Conservation (phyloP, 2,888 invertebrate species). For the Papilio demoleus region DNA sequence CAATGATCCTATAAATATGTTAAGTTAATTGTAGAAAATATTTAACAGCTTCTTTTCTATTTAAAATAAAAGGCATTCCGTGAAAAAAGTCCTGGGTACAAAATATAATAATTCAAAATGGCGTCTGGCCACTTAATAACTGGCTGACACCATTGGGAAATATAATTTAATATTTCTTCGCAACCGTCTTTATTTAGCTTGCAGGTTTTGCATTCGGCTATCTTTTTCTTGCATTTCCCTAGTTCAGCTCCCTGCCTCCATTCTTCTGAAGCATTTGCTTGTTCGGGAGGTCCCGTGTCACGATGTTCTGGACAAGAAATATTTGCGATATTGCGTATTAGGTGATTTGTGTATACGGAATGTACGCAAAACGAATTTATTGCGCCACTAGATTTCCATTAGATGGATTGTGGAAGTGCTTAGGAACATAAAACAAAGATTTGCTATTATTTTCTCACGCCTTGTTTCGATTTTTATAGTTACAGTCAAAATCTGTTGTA, state of each 20-base stretch:
- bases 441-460: slow-evolving; percentile 3
- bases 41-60: slow-evolving; percentile 72
- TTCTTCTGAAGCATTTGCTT: slow-evolving; percentile 64
- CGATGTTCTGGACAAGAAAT: slow-evolving; percentile 78
- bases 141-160: slow-evolving; percentile 84
- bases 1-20: background rate
- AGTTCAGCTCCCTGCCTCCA: slow-evolving; percentile 58
- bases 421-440: slow-evolving; percentile 33
- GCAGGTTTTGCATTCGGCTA: slow-evolving; percentile 49
- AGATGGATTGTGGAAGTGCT: slow-evolving; percentile 34
- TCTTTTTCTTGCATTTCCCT: slow-evolving; percentile 68
- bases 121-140: slow-evolving; percentile 84
- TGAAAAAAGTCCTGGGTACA: slow-evolving; percentile 75
- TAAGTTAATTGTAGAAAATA: slow-evolving; percentile 55
- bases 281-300: slow-evolving; percentile 71
- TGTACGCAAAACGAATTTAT: slow-evolving; percentile 70
- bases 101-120: slow-evolving; percentile 83
- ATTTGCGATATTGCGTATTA: slow-evolving; percentile 81
- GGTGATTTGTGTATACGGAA: slow-evolving; percentile 77
- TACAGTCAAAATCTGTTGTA: background rate
- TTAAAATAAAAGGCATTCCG: slow-evolving; percentile 78
- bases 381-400: slow-evolving; percentile 50
- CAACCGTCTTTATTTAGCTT: slow-evolving; percentile 58
- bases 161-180: slow-evolving; percentile 83
- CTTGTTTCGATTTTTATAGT: background rate